Conservation (phyloP, 2,888 invertebrate genomes). For the Lepidochitona cinerea region DNA sequence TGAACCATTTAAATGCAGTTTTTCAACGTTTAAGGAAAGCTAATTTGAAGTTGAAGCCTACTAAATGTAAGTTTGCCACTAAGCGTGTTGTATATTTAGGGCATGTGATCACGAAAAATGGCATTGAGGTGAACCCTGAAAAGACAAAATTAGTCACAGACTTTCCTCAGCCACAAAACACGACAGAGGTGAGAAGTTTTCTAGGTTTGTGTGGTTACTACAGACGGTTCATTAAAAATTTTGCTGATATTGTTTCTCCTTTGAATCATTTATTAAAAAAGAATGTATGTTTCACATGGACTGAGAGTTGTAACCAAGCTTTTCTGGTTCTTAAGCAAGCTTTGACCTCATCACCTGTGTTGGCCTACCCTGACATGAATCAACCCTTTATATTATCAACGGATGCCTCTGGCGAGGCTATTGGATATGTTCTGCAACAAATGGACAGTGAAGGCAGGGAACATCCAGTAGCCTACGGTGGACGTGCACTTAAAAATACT, state of each 20-base stretch:
- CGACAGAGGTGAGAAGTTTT: neutral
- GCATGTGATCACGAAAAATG: neutral
- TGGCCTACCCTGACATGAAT: slow-evolving; percentile 35
- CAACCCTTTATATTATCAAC: neutral
- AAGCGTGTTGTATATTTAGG: neutral
- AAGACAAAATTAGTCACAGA: neutral
- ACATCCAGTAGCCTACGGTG: slow-evolving; percentile 31
- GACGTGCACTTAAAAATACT: slow-evolving; percentile 18
- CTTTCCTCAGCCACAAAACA: neutral
- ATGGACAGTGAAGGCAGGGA: slow-evolving; percentile 25
- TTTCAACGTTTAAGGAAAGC: neutral
- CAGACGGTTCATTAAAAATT: neutral
- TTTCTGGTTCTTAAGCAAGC: slow-evolving; percentile 54
- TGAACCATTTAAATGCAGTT: neutral
- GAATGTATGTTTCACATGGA: slow-evolving; percentile 5
- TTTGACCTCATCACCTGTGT: slow-evolving; percentile 33
- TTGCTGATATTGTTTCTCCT: slow-evolving; percentile 23
- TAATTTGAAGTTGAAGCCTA: slow-evolving; percentile 2
- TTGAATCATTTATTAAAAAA: neutral
- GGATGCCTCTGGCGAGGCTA: slow-evolving; percentile 21
- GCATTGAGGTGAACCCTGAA: neutral
- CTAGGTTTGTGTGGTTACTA: neutral
- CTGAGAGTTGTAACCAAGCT: slow-evolving; percentile 15
- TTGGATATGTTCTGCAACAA: slow-evolving; percentile 22
- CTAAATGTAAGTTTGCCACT: neutral